Percentiles rank a stretch among this genome's conserved stretches.
phyloP scores from a whole-genome alignment of 2,113 vertebrate species.

The Castor canadensis region DNA sequence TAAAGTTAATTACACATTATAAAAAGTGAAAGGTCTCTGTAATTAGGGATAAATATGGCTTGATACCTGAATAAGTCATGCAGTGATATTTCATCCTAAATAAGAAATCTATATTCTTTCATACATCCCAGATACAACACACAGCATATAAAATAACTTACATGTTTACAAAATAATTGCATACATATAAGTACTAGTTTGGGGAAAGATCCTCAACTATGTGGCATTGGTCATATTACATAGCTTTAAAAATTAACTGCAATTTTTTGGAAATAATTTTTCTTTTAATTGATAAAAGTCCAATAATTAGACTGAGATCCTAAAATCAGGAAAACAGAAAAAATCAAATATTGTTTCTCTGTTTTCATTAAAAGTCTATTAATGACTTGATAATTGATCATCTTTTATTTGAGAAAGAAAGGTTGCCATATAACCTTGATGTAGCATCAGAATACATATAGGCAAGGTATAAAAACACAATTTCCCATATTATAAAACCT shows the following conservation, averaged over 20 bases:
- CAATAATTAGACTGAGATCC: conserved; percentile 62
- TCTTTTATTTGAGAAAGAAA: conserved; percentile 46
- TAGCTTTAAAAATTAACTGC: neutral
- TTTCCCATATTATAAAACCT: neutral
- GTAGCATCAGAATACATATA: conserved; percentile 28
- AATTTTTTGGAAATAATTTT: neutral
- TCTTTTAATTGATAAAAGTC: conserved; percentile 9
- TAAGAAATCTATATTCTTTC: neutral
- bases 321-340: conserved; percentile 60
- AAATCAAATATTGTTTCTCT: conserved; percentile 61
- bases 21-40: neutral
- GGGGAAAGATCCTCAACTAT: neutral
- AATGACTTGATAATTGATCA: conserved; percentile 49
- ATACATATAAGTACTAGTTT: neutral
- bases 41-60: conserved; percentile 34
- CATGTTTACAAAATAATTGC: neutral
- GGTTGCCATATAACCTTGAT: neutral
- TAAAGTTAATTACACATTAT: neutral
- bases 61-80: conserved; percentile 39
- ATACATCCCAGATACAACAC: neutral
- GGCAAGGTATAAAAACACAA: conserved; percentile 42
- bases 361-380: conserved; percentile 45
- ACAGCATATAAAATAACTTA: neutral
- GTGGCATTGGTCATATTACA: neutral
- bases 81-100: conserved; percentile 57